Base-by-base conservation (phyloP, 2,888 invertebrate genomes). In the Tyria jacobaeae region DNA sequence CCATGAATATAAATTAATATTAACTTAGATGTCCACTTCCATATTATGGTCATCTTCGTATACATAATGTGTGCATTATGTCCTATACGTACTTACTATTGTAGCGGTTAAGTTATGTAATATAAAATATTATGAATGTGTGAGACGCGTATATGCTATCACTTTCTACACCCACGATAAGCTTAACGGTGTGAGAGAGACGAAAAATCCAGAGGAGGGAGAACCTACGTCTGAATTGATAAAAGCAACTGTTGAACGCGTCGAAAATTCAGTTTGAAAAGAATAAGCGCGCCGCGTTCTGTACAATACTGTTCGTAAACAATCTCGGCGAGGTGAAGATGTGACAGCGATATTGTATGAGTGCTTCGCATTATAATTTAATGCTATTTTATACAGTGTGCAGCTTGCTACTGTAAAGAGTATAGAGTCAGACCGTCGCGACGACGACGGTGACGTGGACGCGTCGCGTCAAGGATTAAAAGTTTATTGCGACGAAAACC, bases 201-300 rank as follows among this genome's bases (percentile, higher is more conserved):
- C 69, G 71, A 78, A 68, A 25, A 60, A 50, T 49, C 47, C 62
- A 65, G 89, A 81, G 89, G 89, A 89, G 89, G 90, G 90, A 87
- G 86, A 74, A 68, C 66, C 53, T 82, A 78, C 82, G 82, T 74
- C 76, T 85, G 90, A 91, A 89, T 89, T 94, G 90, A 93, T 94
- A 94, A 91, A 94, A 94, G 89, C 93, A 89, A 92, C 91, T 87
- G 90, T 89, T 87, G 88, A 85, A 87, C 89, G 84, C 85, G 80
- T 84, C 88, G 83, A 89, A 90, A 91, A 90, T 88, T 93, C 90
- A 94, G 93, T 94, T 89, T 81, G 87, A 75, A 85, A 86, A 83
- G 85, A 85, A 87, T 84, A 87, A 80, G 80, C 83, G 87, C 76
- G 83, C 74, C 80, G 84, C 70, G 81, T 79, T 72, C 83, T 81